These are phyloP conservation scores for Lophius piscatorius DNA, from an alignment of 2,113 vertebrate genomes.

Conservation along the genomic window DNA sequence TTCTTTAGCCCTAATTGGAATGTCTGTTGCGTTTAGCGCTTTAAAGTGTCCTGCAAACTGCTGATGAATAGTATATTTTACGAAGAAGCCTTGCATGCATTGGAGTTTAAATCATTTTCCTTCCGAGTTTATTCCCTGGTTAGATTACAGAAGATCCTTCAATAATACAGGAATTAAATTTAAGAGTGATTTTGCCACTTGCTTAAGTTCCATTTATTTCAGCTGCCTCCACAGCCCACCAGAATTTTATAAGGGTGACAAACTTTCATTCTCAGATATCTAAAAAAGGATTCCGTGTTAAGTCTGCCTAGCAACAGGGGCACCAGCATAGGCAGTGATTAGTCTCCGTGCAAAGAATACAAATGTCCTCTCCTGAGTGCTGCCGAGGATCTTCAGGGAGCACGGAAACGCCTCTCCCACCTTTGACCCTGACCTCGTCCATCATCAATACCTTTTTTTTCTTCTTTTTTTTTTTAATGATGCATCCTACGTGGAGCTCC, in stretches of 20 bases:
- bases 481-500: not conserved
- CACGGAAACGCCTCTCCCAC: slow-evolving; percentile 37
- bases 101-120: too few species aligned
- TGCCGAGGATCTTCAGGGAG: slow-evolving; percentile 29
- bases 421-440: slow-evolving; percentile 43
- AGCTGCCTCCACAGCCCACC: slow-evolving; percentile 40
- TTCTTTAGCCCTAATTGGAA: too few species aligned
- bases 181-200: slow-evolving; percentile 11
- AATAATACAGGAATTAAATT: not conserved
- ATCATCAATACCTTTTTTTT: slow-evolving; percentile 7
- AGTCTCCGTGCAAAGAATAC: slow-evolving; percentile 47
- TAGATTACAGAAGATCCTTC: too few species aligned
- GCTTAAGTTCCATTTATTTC: slow-evolving; percentile 23
- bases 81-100: too few species aligned
- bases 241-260: slow-evolving; percentile 45
- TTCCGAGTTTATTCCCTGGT: too few species aligned
- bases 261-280: slow-evolving; percentile 39
- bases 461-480: slow-evolving; percentile 36
- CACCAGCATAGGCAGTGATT: slow-evolving; percentile 35
- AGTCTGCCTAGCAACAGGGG: slow-evolving; percentile 62
- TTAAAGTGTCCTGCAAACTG: too few species aligned
- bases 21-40: too few species aligned
- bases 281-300: slow-evolving; percentile 33
- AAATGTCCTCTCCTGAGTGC: slow-evolving; percentile 34
- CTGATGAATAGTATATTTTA: too few species aligned